Base-by-base conservation (phyloP, 2,113 vertebrate genomes). In the Cervus canadensis region DNA sequence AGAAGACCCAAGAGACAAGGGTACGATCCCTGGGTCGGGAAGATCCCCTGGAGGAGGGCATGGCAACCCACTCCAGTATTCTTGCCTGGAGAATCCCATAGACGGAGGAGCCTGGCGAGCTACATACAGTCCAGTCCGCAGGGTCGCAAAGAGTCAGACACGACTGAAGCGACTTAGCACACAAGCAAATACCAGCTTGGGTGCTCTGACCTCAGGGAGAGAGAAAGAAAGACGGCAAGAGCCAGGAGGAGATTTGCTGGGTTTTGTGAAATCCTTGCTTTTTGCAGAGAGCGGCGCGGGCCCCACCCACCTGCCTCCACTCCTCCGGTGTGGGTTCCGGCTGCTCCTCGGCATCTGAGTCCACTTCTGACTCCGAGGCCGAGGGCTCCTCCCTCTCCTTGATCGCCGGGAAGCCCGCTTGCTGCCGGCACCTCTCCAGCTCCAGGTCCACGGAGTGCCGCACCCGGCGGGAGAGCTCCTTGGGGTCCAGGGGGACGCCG, bases 241-340 rank as follows among this genome's bases (percentile, higher is more conserved):
- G 67, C n/a, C 67, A 71, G 43, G 15, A 48, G 33, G 25, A 28
- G 23, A n/a, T 56, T 4, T 14, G 12, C 7, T 52, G 16, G 4
- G 3, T 6, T 43, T 12, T 2, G 50, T 17, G 8, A 76, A 52
- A 45, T 33, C 54, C n/a, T 28, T 8, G 19, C 11, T 54, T 48
- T 6, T 81, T 1, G 50, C 43, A 8, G 36, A 57, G 40, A 56
- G 60, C 36, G 52, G 90, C 74, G 6, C 50, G 21, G 5, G 23
- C 23, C 96, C 15, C 16, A 4, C 98, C 96, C 95, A 99, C 99
- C 99, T 99, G 99, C 97, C 99, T 99, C 99, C 99, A 99, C 85
- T 99, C 99, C 3, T 98, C 98, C 94, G 96, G 74, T 94, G 79
- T 91, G 84, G 85, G 98, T 94, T 87, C 90, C 16, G 23, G 94